phyloP scores from a whole-genome alignment of 2,797 vertebrate species.

The Pelobates cultripes region DNA sequence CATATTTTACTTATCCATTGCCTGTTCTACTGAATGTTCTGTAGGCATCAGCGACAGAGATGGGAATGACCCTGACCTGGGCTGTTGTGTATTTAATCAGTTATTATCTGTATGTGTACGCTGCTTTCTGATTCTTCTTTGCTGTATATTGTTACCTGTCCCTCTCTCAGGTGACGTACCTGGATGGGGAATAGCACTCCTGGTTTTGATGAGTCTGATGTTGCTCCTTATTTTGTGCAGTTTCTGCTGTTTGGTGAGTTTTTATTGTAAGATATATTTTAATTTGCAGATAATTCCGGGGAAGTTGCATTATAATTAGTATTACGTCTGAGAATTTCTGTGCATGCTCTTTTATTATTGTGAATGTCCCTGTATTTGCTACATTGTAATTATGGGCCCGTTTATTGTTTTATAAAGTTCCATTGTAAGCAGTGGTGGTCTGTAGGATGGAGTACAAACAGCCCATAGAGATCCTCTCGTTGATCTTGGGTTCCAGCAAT shows the following conservation, averaged over 20 bases:
- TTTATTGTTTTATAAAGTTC: neutral
- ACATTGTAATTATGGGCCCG: neutral
- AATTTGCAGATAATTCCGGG: neutral
- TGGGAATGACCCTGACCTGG: no score
- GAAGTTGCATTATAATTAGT: neutral
- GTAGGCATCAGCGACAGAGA: no score
- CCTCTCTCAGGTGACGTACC: conserved; percentile 1
- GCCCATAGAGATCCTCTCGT: no score
- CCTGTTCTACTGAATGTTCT: no score
- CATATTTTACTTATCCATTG: no score
- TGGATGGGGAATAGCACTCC: conserved; percentile 23
- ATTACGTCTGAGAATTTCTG: neutral
- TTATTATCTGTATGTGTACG: no score
- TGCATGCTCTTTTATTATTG: neutral
- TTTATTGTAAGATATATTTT: neutral
- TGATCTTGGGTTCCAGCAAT: no score
- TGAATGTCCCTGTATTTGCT: neutral
- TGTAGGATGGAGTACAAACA: no score
- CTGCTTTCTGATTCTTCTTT: no score
- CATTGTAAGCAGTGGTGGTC: no score
- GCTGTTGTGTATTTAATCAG: no score
- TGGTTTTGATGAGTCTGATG: neutral
- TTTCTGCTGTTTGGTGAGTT: conserved; percentile 18
- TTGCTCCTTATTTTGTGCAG: neutral
- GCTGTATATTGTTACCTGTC: no score